Evolutionary conservation across 2,113 vertebrate genomes (phyloP).

Genomic region (Vicugna pacos): DNA sequence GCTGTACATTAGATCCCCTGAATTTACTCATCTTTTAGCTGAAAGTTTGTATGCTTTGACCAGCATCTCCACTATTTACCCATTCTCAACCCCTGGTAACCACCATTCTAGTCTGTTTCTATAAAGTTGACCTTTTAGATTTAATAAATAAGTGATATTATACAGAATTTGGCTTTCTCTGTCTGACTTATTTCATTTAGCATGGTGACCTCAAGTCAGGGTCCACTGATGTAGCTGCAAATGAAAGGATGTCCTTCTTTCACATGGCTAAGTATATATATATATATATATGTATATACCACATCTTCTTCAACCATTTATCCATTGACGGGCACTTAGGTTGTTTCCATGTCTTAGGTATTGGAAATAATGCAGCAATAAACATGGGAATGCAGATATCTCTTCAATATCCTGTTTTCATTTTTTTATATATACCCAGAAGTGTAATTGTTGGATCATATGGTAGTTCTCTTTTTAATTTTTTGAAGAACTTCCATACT

Average conservation of each 20-base stretch:
- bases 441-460: background rate
- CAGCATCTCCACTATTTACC: background rate
- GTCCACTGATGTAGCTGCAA: background rate
- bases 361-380: background rate
- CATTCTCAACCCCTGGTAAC: fast-evolving
- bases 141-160: background rate
- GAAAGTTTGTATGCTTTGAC: background rate
- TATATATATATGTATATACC: background rate
- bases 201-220: background rate
- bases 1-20: background rate
- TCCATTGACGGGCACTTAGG: background rate
- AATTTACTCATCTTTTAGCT: background rate
- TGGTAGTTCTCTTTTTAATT: background rate
- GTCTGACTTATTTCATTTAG: background rate
- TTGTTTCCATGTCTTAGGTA: background rate
- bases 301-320: background rate
- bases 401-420: background rate
- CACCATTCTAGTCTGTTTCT: background rate
- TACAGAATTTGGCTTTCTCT: background rate
- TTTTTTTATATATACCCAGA: background rate
- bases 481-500: background rate
- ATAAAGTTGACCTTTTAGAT: background rate
- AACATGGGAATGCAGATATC: background rate
- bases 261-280: background rate
- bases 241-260: background rate